Evolutionary conservation across 2,888 invertebrate genomes (phyloP).

Genomic region (Aphidoletes aphidimyza): DNA sequence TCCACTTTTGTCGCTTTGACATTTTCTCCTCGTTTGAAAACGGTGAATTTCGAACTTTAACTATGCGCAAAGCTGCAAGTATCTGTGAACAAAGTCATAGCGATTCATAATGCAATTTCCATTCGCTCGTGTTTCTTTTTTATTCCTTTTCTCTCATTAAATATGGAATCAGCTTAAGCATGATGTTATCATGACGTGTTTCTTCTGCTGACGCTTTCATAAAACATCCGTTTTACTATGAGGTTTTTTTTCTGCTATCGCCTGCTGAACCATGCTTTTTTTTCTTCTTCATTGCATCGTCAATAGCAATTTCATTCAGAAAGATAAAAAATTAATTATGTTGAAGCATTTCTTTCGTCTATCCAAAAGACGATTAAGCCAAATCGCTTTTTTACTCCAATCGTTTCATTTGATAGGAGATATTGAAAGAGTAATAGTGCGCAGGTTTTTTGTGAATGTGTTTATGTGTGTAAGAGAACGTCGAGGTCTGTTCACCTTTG

Average conservation of each 20-base stretch:
- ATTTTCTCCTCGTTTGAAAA: conserved; percentile 10
- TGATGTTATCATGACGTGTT: conserved; percentile 26
- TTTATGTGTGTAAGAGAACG: background rate
- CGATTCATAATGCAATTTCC: conserved; percentile 44
- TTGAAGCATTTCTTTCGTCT: background rate
- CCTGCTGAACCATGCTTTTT: background rate
- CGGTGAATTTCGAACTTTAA: background rate
- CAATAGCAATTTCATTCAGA: conserved; percentile 10
- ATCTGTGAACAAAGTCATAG: background rate
- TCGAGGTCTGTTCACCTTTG: conserved; percentile 51
- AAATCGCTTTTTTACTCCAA: background rate
- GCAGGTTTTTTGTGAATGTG: background rate
- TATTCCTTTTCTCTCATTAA: background rate
- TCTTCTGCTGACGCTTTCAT: conserved; percentile 33
- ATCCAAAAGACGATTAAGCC: conserved; percentile 36
- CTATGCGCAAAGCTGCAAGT: background rate
- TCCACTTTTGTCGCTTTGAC: conserved; percentile 18
- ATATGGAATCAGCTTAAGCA: conserved; percentile 48
- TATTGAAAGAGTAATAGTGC: too few relatives aligned
- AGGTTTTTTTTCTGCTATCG: background rate
- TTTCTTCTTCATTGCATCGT: background rate
- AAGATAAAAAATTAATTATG: conserved; percentile 51
- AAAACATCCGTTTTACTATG: background rate
- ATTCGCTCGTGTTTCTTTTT: background rate
- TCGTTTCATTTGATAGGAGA: background rate